Percentiles rank a stretch among this genome's conserved stretches.
phyloP scores from a whole-genome alignment of 2,797 vertebrate species.

The Danio tinwini region DNA sequence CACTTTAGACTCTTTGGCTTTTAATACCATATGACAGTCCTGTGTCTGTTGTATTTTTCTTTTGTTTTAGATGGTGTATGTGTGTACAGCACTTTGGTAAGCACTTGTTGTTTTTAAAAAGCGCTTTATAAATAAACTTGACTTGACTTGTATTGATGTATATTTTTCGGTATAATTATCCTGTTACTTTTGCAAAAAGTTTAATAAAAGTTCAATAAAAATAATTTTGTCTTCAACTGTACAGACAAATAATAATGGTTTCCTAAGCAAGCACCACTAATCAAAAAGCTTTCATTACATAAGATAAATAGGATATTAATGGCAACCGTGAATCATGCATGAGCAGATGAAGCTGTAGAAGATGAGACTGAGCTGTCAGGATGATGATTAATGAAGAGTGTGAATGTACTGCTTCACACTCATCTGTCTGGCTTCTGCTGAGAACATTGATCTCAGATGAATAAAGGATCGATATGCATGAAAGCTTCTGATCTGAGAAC shows the following conservation, averaged over 20 bases:
- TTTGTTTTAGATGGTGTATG: too few relatives aligned
- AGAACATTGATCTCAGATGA: constrained; percentile 24
- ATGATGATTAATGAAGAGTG: constrained; percentile 52
- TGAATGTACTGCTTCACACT: constrained; percentile 21
- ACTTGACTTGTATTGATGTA: too few relatives aligned
- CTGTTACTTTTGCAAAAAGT: too few relatives aligned
- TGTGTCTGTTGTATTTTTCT: too few relatives aligned
- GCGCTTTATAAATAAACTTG: too few relatives aligned
- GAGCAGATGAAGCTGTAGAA: constrained; percentile 20
- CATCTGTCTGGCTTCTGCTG: constrained; percentile 10
- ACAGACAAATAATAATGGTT: not conserved
- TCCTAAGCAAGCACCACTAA: not conserved
- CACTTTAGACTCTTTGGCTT: too few relatives aligned
- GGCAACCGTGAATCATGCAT: constrained; percentile 20
- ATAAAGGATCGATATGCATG: constrained; percentile 31
- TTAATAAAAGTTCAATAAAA: too few relatives aligned
- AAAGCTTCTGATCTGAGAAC: constrained; percentile 21
- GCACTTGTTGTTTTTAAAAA: too few relatives aligned
- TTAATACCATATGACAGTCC: too few relatives aligned
- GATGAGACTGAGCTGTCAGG: constrained; percentile 27
- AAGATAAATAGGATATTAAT: constrained; percentile 35
- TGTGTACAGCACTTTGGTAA: too few relatives aligned
- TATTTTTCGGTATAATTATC: too few relatives aligned
- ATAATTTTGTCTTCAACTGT: too few relatives aligned
- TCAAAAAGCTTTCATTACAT: not conserved